phyloP scores from a whole-genome alignment of 2,113 vertebrate species.

The Notarius quadriscutis region DNA sequence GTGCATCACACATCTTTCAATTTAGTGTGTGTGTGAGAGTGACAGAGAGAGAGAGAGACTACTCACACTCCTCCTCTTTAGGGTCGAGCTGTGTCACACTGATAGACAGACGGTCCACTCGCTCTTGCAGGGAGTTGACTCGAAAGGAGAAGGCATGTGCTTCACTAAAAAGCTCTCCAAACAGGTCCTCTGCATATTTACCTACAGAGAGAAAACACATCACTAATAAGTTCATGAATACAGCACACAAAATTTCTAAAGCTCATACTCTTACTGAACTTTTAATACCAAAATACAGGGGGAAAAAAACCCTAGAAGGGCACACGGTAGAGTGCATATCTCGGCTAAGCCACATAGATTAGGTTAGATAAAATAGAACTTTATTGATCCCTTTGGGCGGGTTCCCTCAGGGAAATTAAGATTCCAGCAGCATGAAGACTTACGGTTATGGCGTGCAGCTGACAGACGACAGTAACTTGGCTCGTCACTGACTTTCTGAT shows the following conservation, averaged over 20 bases:
- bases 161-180: conserved; percentile 98
- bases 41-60: no score
- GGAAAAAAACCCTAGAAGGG: no score
- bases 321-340: no score
- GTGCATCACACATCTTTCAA: neutral
- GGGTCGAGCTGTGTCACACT: conserved; percentile 98
- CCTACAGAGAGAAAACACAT: conserved; percentile 71
- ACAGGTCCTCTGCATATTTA: conserved; percentile 99
- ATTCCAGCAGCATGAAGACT: no score
- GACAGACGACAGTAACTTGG: no score
- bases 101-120: conserved; percentile 95
- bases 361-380: no score
- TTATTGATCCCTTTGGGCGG: no score
- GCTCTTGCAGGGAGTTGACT: conserved; percentile 98
- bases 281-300: neutral
- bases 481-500: no score
- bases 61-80: conserved; percentile 98
- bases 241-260: neutral
- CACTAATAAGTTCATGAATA: neutral
- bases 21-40: neutral
- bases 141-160: conserved; percentile 97
- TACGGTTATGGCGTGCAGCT: no score
- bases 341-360: no score
- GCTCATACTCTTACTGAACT: neutral
- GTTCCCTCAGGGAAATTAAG: no score